Base-by-base conservation (phyloP, 2,113 vertebrate species). In the Gadus chalcogrammus region DNA sequence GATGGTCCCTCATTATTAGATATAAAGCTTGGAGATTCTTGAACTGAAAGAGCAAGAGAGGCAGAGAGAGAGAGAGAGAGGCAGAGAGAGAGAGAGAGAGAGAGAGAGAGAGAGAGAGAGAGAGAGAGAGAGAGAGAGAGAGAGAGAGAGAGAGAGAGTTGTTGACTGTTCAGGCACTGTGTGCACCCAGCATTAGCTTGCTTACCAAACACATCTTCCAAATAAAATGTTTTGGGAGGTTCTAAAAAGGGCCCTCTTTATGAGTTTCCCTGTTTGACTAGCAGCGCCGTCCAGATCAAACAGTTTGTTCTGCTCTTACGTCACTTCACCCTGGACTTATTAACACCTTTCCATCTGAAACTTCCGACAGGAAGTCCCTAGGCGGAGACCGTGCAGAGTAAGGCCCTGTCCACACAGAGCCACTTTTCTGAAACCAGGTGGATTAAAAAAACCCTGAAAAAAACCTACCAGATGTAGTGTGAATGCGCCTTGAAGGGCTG, bases 221-320 rank as follows among this genome's bases (percentile, higher is more conserved):
- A 88, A 87, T 84, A 69, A 91, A 89, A 90, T 66, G 77, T 60
- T 5, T 65, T 24, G 48, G 71, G 61, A 65, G 73, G 75, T 73
- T 48, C 9, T 9, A 13, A 83, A 77, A 87, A 82, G 80, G 78
- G 72, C 38, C 53, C 64, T 72, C n/a, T 7, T 18, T 7, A 60
- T 1, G 17, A 79, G 65, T 82, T 83, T 81, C 73, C 77, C 70
- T 90, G 80, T 90, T 90, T 91, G 84, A 88, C 80, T 85, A 85
- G 75, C 83, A 81, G 64, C 38, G 78, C 82, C 80, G 84, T 90
- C 91, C 92, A 91, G 91, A 89, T 82, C 84, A 90, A 92, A 91
- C 69, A 90, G 78, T 81, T 87, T 88, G 81, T 88, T 88, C 85
- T 84, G 83, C 87, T 83, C 79, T 88, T 80, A 78, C 80, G 61